Base-by-base conservation (phyloP, 2,888 invertebrate genomes). In the Xestia rhomboidea region DNA sequence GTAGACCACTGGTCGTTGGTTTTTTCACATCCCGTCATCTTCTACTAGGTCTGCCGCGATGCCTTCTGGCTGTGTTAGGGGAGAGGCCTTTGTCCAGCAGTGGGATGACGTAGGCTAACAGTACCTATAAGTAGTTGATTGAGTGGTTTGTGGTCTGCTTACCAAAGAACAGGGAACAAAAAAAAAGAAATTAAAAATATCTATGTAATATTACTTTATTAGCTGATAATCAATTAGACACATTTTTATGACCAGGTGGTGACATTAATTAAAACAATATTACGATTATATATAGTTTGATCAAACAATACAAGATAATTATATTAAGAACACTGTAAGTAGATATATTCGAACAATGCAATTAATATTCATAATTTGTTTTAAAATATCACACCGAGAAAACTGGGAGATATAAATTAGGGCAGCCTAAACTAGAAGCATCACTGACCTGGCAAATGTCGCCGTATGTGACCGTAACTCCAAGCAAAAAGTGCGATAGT, bases 111-210 rank as follows among this genome's bases (percentile, higher is more conserved):
- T 34, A 34, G 4, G 34, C 34, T 34, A 34, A 34, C 34, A 34
- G 34, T 34, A 34, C 0, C 13, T 63, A 62, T 11, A 8, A 24
- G 15, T 27, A n/a, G 24, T 63, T 38, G 7, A 63, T 63, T 13
- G 38, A 38, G 38, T n/a, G 2, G 24, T 63, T 38, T 11, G 18
- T 34, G 10, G n/a, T 5, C 4, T n/a, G 21, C 21, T n/a, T 27
- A 27, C 34, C 27, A 60, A 38, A 73, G 11, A 18, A 30, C 30
- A 27, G 57, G 76, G 24, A 49, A 30, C 41, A 77, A 44, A 54
- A 57, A 77, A 77, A 76, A 77, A 76, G 64, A 2, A 51, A 77
- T 13, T 21, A 1, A 44, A 27, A 49, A 27, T n/a, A 49, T 49
- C 13, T 38, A 51, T n/a, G 15, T 11, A 76, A 18, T 49, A 63